Evolutionary conservation across 2,113 vertebrate genomes (phyloP).

Genomic region (Chaetodon trifascialis): DNA sequence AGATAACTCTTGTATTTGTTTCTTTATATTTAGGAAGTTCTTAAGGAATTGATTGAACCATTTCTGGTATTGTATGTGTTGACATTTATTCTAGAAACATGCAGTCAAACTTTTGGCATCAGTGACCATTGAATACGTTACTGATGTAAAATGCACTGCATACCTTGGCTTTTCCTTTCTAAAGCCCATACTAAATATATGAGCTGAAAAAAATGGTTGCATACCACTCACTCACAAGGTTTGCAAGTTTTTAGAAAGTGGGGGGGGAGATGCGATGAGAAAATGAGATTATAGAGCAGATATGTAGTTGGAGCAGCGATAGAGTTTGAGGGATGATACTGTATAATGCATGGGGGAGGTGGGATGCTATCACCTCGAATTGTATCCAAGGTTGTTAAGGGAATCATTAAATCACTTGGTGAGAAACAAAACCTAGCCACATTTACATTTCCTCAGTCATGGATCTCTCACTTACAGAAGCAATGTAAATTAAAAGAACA

Average conservation of each 20-base stretch:
- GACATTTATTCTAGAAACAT: not conserved
- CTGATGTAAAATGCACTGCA: not conserved
- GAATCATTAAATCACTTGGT: slow-evolving; percentile 36
- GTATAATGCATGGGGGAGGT: not conserved
- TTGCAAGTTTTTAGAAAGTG: slow-evolving; percentile 2
- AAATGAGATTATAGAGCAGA: slow-evolving; percentile 10
- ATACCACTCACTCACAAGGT: not conserved
- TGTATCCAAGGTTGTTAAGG: slow-evolving; percentile 27
- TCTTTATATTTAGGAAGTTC: not conserved
- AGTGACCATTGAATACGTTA: no score
- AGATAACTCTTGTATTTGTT: not conserved
- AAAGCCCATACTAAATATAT: not conserved
- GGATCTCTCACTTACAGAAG: not conserved
- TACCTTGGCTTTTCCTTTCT: not conserved
- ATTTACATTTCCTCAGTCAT: slow-evolving; percentile 4
- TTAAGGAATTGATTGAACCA: not conserved
- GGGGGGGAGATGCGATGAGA: not conserved
- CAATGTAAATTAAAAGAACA: not conserved
- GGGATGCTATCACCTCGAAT: slow-evolving; percentile 1
- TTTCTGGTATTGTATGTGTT: not conserved
- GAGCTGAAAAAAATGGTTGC: not conserved
- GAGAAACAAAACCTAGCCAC: slow-evolving; percentile 20
- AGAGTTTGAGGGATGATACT: slow-evolving; percentile 6
- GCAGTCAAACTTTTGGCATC: not conserved
- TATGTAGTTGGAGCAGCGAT: slow-evolving; percentile 12